phyloP scores from a whole-genome alignment of 30 jellyfish, hydroid and myxozoan genomes.

The Turritopsis rubra region DNA sequence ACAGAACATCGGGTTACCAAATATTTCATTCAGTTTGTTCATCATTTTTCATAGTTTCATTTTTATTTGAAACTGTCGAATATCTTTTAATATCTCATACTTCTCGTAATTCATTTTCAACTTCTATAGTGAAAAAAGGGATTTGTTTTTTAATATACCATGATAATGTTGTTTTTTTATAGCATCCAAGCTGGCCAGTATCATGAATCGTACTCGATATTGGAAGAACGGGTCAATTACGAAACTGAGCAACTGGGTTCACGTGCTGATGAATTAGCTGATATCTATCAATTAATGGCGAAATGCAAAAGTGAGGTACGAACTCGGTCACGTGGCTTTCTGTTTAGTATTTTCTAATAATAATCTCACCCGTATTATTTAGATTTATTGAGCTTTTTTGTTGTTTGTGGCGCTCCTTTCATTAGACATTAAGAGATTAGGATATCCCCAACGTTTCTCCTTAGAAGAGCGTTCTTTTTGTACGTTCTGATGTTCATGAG shows the following conservation, averaged over 20 bases:
- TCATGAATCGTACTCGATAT: conserved; percentile 48
- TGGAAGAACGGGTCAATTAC: conserved; percentile 55
- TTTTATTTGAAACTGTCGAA: conserved; percentile 10
- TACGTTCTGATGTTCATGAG: background rate
- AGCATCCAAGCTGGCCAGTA: conserved; percentile 84
- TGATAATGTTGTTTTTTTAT: background rate
- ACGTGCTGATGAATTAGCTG: conserved; percentile 75
- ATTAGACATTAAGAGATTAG: no score
- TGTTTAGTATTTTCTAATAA: no score
- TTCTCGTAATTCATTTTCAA: no score
- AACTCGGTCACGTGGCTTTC: no score
- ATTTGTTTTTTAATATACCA: background rate
- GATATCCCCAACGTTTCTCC: background rate
- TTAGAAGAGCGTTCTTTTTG: background rate
- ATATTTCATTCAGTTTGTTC: background rate
- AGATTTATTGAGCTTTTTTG: no score
- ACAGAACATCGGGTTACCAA: no score
- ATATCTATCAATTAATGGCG: conserved; percentile 69
- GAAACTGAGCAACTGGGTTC: conserved; percentile 63
- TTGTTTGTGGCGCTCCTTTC: no score
- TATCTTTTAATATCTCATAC: no score
- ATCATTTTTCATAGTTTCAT: no score
- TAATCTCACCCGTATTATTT: no score
- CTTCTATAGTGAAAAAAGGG: no score
- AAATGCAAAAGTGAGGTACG: conserved; percentile 87